Evolutionary conservation across 2,797 vertebrate genomes (phyloP).

Genomic region (Eulemur albifrons): DNA sequence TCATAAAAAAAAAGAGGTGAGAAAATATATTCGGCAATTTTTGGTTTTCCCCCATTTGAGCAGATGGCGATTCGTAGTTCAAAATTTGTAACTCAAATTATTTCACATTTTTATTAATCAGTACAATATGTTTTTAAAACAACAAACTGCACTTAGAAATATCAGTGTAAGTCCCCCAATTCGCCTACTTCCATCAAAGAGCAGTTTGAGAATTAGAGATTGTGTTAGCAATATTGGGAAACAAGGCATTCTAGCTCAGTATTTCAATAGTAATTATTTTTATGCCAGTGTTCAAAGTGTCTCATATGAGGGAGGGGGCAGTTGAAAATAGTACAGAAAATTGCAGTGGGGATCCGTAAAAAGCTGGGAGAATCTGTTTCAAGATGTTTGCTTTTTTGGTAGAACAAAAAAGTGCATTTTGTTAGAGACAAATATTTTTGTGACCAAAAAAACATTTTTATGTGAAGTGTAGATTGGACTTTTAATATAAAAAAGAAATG

Average conservation of each 20-base stretch:
- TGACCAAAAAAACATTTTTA: conserved; percentile 78
- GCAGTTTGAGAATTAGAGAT: conserved; percentile 71
- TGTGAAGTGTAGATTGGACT: conserved; percentile 75
- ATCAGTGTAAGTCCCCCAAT: conserved; percentile 73
- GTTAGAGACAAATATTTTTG: conserved; percentile 79
- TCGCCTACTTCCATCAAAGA: conserved; percentile 78
- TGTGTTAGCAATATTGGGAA: conserved; percentile 60
- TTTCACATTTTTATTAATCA: conserved; percentile 87
- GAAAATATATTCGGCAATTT: conserved; percentile 87
- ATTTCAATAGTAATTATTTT: conserved; percentile 74
- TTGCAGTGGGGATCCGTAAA: conserved; percentile 63
- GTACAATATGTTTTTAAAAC: conserved; percentile 86
- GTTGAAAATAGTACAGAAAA: conserved; percentile 39
- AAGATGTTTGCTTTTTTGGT: conserved; percentile 55
- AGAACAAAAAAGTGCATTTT: conserved; percentile 78
- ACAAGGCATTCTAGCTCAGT: conserved; percentile 53
- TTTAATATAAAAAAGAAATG: conserved; percentile 80
- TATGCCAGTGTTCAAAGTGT: conserved; percentile 73
- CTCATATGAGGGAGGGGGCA: conserved; percentile 62
- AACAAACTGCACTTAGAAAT: conserved; percentile 77
- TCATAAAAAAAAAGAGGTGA: conserved; percentile 86
- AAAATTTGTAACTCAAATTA: conserved; percentile 85
- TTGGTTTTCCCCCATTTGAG: conserved; percentile 82
- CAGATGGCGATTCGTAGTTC: conserved; percentile 86
- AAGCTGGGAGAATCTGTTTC: conserved; percentile 72